Conservation (phyloP, 2,113 vertebrate species). For the Tricholaema leucomelas region DNA sequence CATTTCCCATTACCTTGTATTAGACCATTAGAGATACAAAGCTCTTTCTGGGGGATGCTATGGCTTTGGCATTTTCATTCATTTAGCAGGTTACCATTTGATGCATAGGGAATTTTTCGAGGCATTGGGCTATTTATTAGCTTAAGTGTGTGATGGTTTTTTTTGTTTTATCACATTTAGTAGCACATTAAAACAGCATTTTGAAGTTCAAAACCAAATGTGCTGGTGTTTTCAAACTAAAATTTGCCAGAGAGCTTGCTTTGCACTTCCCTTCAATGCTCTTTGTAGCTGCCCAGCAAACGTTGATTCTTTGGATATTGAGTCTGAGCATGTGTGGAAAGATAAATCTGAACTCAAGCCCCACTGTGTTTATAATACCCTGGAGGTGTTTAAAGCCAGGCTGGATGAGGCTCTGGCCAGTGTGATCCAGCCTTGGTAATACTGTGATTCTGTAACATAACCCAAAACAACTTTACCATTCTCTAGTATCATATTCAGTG, state of each 20-base stretch:
- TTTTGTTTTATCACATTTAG: not conserved
- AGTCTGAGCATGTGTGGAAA: conserved; percentile 8
- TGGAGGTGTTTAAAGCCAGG: too few species aligned
- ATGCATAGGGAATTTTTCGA: conserved; percentile 6
- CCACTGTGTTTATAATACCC: conserved; percentile 2
- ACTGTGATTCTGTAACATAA: too few species aligned
- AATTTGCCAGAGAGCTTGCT: not conserved
- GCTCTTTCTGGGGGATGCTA: not conserved
- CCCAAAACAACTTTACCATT: too few species aligned
- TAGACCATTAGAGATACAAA: not conserved
- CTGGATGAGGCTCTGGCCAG: too few species aligned
- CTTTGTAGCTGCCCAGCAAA: conserved; percentile 13
- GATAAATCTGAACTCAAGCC: not conserved
- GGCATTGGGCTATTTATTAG: not conserved
- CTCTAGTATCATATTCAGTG: too few species aligned
- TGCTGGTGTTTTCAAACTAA: not conserved
- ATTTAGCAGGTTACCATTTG: conserved; percentile 32
- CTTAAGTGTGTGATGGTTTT: not conserved
- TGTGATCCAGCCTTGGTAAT: too few species aligned
- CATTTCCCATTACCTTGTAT: conserved; percentile 33
- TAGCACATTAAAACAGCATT: not conserved
- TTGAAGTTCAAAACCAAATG: not conserved
- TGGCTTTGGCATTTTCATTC: conserved; percentile 25
- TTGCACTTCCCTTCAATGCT: not conserved
- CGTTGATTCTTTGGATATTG: not conserved